phyloP scores from a whole-genome alignment of 2,888 invertebrate genomes.

The Orthosia incerta region DNA sequence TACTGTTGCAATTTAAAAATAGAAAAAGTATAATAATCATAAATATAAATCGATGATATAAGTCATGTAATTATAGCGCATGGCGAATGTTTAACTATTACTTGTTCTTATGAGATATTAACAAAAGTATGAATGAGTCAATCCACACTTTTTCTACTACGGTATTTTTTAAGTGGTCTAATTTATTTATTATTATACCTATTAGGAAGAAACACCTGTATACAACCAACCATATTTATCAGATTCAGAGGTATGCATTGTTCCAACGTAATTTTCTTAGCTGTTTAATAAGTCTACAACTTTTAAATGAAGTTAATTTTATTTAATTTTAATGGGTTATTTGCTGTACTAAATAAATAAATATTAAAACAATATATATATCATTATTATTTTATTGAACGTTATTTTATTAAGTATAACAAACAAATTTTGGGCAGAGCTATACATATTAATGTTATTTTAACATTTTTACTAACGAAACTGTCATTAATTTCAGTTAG shows the following conservation, averaged over 20 bases:
- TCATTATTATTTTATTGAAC: no score
- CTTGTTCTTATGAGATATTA: not conserved
- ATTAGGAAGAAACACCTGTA: not conserved
- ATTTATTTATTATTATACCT: not conserved
- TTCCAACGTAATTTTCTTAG: not conserved
- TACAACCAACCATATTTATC: conserved; percentile 8
- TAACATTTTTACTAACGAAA: not conserved
- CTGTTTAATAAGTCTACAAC: no score
- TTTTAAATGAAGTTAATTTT: no score
- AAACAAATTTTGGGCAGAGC: not conserved
- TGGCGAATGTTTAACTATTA: not conserved
- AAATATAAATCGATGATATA: no score
- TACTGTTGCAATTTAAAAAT: not conserved
- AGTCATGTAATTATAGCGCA: not conserved
- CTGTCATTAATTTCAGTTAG: conserved; percentile 25
- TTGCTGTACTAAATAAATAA: not conserved
- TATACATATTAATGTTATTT: not conserved
- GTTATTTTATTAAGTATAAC: no score
- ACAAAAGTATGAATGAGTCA: not conserved
- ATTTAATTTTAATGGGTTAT: not conserved
- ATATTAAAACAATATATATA: no score
- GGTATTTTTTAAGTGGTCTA: not conserved
- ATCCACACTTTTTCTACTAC: not conserved
- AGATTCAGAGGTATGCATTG: conserved; percentile 9
- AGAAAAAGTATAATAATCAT: not conserved